These are phyloP conservation scores for Holacanthus passer DNA, from an alignment of 2,113 vertebrate genomes.

Conservation along the genomic window DNA sequence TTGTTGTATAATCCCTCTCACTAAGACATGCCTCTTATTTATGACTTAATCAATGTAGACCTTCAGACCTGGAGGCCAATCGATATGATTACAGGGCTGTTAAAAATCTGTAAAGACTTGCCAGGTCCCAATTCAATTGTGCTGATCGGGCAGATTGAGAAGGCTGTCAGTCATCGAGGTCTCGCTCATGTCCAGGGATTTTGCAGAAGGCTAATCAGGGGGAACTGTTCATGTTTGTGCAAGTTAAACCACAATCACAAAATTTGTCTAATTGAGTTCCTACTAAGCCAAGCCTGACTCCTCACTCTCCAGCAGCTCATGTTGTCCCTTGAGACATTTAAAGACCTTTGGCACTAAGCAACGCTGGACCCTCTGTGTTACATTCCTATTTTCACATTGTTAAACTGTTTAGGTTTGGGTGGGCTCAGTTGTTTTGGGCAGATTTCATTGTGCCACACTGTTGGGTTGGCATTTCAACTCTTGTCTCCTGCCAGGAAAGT, in stretches of 20 bases:
- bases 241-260: constrained; percentile 43
- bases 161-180: constrained; percentile 48
- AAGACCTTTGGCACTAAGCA: constrained; percentile 25
- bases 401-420: constrained; percentile 32
- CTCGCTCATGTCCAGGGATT: constrained; percentile 12
- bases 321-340: constrained; percentile 46
- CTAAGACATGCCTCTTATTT: constrained; percentile 59
- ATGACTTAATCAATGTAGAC: constrained; percentile 69
- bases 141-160: constrained; percentile 61
- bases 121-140: constrained; percentile 48
- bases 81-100: constrained; percentile 67
- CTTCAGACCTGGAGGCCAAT: constrained; percentile 49
- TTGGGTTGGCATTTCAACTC: constrained; percentile 52
- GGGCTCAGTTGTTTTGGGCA: constrained; percentile 33
- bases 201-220: constrained; percentile 40
- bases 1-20: constrained; percentile 44
- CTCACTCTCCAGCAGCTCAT: not conserved
- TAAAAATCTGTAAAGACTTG: constrained; percentile 59
- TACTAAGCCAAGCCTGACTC: constrained; percentile 2
- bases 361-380: not conserved
- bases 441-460: constrained; percentile 55
- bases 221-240: constrained; percentile 33
- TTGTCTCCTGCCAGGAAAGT: constrained; percentile 65
- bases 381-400: constrained; percentile 39
- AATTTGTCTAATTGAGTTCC: constrained; percentile 25